These are phyloP conservation scores for Solenopsis invicta DNA, from an alignment of 1,140 invertebrate species.

Conservation along the genomic window DNA sequence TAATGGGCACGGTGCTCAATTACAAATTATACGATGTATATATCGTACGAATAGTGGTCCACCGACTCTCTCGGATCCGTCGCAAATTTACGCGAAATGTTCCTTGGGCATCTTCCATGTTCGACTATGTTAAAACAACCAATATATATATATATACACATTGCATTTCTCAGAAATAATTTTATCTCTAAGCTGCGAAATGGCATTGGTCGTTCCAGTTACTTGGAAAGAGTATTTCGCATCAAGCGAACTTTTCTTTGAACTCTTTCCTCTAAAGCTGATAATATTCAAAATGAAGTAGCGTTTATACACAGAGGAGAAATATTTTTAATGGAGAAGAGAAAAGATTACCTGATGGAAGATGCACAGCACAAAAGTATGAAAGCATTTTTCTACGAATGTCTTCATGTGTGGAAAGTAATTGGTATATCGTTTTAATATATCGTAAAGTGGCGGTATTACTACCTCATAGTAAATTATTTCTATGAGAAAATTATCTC, in stretches of 20 bases:
- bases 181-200: not conserved
- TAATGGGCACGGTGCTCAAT: not conserved
- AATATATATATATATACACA: not conserved
- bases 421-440: slow-evolving; percentile 28
- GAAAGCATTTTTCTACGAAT: slow-evolving; percentile 32
- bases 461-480: not conserved
- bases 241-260: not conserved
- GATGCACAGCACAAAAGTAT: slow-evolving; percentile 13
- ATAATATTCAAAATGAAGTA: slow-evolving; percentile 8
- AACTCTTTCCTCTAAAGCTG: not conserved
- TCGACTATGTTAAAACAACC: not conserved
- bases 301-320: not conserved
- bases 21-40: slow-evolving; percentile 18
- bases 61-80: slow-evolving; percentile 39
- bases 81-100: slow-evolving; percentile 18
- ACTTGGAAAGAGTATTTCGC: not conserved
- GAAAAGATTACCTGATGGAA: not conserved
- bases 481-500: slow-evolving; percentile 13
- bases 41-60: slow-evolving; percentile 34
- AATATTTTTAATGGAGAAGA: slow-evolving; percentile 33
- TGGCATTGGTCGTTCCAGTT: not conserved
- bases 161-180: not conserved
- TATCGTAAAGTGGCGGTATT: slow-evolving; percentile 29
- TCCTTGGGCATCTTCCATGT: slow-evolving; percentile 31
- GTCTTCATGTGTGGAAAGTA: slow-evolving; percentile 2